phyloP scores from a whole-genome alignment of 2,113 vertebrate species.

The Alosa alosa region DNA sequence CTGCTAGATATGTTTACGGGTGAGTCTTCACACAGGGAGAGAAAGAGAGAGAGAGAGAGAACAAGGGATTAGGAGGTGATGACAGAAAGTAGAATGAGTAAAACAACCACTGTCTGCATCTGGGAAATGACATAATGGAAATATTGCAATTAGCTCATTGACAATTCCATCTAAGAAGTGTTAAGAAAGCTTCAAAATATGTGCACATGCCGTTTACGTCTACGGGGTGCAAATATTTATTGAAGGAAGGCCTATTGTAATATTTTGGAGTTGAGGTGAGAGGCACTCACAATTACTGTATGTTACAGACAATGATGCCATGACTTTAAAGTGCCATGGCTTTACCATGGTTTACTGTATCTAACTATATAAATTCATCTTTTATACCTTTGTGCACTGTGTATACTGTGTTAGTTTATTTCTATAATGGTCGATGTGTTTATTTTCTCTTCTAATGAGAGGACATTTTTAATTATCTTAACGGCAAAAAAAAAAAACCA shows the following conservation, averaged over 20 bases:
- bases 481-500: not conserved
- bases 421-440: constrained; percentile 9
- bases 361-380: not conserved
- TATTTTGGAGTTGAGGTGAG: too few relatives aligned
- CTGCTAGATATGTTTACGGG: not conserved
- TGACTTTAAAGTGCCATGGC: not conserved
- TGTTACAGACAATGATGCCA: not conserved
- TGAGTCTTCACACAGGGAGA: not conserved
- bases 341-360: not conserved
- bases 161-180: not conserved
- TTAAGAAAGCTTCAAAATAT: too few relatives aligned
- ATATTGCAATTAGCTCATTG: not conserved
- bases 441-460: not conserved
- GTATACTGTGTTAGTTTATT: not conserved
- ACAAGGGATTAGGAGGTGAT: constrained; percentile 10
- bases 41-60: constrained; percentile 22
- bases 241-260: too few relatives aligned
- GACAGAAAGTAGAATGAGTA: not conserved
- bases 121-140: not conserved
- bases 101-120: not conserved
- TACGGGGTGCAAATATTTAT: too few relatives aligned
- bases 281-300: too few relatives aligned
- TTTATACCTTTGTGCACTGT: not conserved
- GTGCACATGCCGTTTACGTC: too few relatives aligned
- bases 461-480: constrained; percentile 16